Base-by-base conservation (phyloP, 2,888 invertebrate genomes). In the Clepsis dumicolana region DNA sequence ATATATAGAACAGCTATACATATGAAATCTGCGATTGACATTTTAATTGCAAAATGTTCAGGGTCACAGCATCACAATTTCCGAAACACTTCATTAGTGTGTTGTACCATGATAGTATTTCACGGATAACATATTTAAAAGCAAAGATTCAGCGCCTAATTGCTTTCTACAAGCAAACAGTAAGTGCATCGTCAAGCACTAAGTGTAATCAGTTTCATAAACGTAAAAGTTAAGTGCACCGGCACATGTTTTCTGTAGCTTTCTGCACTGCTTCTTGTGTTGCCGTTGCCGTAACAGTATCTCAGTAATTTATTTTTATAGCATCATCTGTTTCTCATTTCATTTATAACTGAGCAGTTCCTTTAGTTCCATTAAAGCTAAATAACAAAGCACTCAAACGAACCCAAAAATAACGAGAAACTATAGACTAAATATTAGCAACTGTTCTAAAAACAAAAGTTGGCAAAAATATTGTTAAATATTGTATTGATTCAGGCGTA, bases 221-320 rank as follows among this genome's bases (percentile, higher is more conserved):
- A 63, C 53, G 62, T 63, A 52, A 63, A 52, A 63, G 52, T 38
- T 63, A 53, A 63, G 62, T 63, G 52, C 62, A 35, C 52, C 38
- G 62, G 62, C 62, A 52, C 35, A 18, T 53, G 38, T 53, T 63
- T 14, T 3, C 59, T 38, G 41, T 41, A 41, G 25, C 41, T 59
- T 41, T 59, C 59, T 59, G 59, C 41, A 38, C 59, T 25, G 38
- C 25, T 41, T 24, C 59, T 59, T 41, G 38, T 16, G n/a, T 16
- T 41, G 25, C 25, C 41, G 25, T 16, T 56, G 4, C 16, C 1
- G 25, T 59, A 16, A 12, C 18, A n/a, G 10, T 10, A 12, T 56
- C 56, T 59, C 16, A 14, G n/a, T 25, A 21, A 38, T 18, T 59
- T 59, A 41, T 41, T 41, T 59, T 59, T 59, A 41, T 41, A 41